Evolutionary conservation across 2,888 invertebrate genomes (phyloP).

Genomic region (Pyrrhia umbra): DNA sequence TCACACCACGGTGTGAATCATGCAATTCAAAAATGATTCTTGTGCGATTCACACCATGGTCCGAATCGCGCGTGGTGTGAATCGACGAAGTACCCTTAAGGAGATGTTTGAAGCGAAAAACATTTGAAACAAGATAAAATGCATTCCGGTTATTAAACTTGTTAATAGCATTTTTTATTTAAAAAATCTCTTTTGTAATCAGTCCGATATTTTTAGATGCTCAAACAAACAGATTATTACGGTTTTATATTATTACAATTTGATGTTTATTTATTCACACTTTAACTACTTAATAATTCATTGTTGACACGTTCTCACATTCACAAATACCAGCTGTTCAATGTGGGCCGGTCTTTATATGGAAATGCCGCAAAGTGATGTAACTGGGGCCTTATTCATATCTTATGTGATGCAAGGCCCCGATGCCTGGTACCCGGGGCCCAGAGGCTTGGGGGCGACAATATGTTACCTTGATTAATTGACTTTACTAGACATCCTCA

Average conservation of each 20-base stretch:
- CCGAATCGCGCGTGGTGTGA: too few relatives aligned
- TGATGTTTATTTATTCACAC: neutral
- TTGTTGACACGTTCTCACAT: constrained; percentile 41
- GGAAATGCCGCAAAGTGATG: constrained; percentile 60
- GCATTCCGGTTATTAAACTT: too few relatives aligned
- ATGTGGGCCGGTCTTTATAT: constrained; percentile 59
- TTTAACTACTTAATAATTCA: constrained; percentile 21
- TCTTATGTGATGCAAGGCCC: constrained; percentile 26
- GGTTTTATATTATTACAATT: neutral
- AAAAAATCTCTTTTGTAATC: too few relatives aligned
- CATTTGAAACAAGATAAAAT: too few relatives aligned
- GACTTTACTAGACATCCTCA: neutral
- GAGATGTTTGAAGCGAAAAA: too few relatives aligned
- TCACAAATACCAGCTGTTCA: constrained; percentile 47
- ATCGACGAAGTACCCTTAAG: too few relatives aligned
- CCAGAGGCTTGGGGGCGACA: neutral
- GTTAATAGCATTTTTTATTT: too few relatives aligned
- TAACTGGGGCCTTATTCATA: constrained; percentile 47
- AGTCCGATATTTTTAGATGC: too few relatives aligned
- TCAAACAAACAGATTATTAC: too few relatives aligned
- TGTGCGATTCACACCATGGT: too few relatives aligned
- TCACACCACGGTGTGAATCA: too few relatives aligned
- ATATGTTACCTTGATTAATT: constrained; percentile 27
- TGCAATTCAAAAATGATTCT: too few relatives aligned
- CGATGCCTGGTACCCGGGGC: neutral